These are phyloP conservation scores for Terebella lapidaria DNA, from an alignment of 2,888 invertebrate species.

Conservation along the genomic window DNA sequence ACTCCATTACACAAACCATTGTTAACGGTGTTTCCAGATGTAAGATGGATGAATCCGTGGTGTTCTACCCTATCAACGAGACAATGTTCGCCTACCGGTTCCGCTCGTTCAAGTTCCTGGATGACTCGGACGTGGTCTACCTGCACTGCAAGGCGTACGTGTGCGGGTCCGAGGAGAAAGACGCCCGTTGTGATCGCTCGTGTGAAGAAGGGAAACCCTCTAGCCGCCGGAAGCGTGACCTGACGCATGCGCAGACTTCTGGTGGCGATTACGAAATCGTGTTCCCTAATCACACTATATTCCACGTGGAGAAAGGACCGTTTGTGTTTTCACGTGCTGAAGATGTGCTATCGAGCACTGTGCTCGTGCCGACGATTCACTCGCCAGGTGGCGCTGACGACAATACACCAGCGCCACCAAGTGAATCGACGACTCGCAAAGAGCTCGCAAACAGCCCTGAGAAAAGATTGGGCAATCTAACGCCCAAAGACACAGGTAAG, in stretches of 20 bases:
- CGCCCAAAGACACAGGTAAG: too few relatives aligned
- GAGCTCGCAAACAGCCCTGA: too few relatives aligned
- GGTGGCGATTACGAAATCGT: neutral
- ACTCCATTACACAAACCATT: too few relatives aligned
- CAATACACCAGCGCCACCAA: too few relatives aligned
- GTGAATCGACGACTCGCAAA: too few relatives aligned
- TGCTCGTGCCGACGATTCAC: too few relatives aligned
- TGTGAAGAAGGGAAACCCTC: neutral
- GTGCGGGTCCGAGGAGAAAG: slow-evolving; percentile 27
- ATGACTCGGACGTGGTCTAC: slow-evolving; percentile 25
- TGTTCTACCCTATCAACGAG: slow-evolving; percentile 31
- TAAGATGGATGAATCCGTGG: slow-evolving; percentile 27
- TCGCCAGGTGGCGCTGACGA: too few relatives aligned
- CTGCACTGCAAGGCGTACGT: slow-evolving; percentile 38
- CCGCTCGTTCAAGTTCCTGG: slow-evolving; percentile 29
- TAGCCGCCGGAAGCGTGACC: neutral
- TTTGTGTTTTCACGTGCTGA: too few relatives aligned
- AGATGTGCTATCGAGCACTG: too few relatives aligned
- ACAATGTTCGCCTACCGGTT: slow-evolving; percentile 34
- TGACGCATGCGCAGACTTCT: too few relatives aligned
- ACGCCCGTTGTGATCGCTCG: slow-evolving; percentile 17
- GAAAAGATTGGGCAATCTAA: too few relatives aligned
- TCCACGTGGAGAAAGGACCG: neutral
- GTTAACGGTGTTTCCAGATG: too few relatives aligned
- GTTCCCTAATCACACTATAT: neutral